Base-by-base conservation (phyloP, 2,113 vertebrate species). In the Atherinomorus stipes region DNA sequence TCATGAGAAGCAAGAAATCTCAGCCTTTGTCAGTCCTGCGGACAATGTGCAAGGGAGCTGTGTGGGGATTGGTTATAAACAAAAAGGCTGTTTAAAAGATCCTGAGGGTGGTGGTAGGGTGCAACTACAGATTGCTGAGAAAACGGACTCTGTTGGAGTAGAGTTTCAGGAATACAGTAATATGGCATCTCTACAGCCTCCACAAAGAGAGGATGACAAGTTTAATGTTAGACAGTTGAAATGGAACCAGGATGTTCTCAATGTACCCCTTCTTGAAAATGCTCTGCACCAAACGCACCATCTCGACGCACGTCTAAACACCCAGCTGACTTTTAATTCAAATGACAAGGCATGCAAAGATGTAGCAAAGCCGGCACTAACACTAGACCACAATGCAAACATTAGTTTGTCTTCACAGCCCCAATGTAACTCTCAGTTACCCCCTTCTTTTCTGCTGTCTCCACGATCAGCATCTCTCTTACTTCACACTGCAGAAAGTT, bases 371-470 rank as follows among this genome's bases (percentile, higher is more conserved):
- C 23, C 81, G 37, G 31, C 25, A 19, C 11, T 59, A 7, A 45
- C 47, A 11, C 57, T 90, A 25, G 92, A 94, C 69, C 83, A 81
- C 57, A 92, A 92, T 64, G 68, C 86, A 26, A 92, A 91, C 51
- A 4, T 84, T 19, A 64, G 57, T 62, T 70, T 83, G 19, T 23
- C 60, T 56, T 21, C 71, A 26, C 75, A 85, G 21, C 7, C 64
- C 0, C 25, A 10, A 18, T 50, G 57, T 72, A 59, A 80, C 23
- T 10, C 16, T 18, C 49, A 68, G 26, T 25, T 19, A 19, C 42
- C 26, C 5, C 50, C 56, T 56, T 15, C 64, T 1, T 2, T 50
- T 1, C 25, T 34, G 50, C 38, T 60, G 12, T 21, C 44, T 19
- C 42, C 53, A 2, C 78, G 31, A n/a, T 63, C 79, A 12, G 4